phyloP scores from a whole-genome alignment of 64 coral and sea anemone genomes.

The Stylophora pistillata region DNA sequence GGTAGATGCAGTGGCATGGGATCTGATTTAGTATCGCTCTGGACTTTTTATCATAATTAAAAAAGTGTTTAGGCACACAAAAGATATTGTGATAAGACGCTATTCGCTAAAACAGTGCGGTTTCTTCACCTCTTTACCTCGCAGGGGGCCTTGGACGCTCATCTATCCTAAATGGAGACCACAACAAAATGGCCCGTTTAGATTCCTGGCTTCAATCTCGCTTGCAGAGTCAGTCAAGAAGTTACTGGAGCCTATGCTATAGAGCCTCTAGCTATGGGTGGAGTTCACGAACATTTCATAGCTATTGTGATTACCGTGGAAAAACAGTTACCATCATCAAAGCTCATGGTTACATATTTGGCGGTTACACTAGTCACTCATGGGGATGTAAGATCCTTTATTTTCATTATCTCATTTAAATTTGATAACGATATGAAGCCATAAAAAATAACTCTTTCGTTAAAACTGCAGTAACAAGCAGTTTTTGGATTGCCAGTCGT shows the following conservation, averaged over 20 bases:
- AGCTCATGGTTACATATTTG: slow-evolving; percentile 25
- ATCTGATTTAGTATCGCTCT: no score
- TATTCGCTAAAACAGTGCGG: no score
- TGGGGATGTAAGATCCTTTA: slow-evolving; percentile 6
- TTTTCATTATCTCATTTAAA: no score
- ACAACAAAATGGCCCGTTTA: background rate
- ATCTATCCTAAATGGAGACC: background rate
- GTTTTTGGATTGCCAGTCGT: no score
- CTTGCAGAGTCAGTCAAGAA: background rate
- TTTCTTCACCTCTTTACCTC: background rate
- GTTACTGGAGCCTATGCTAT: slow-evolving; percentile 35
- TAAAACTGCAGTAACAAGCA: no score
- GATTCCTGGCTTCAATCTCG: background rate
- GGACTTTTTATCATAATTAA: no score
- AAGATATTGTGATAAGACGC: no score
- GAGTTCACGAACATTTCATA: slow-evolving; percentile 14
- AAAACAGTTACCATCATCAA: slow-evolving; percentile 37
- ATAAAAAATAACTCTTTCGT: no score
- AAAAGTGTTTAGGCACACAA: no score
- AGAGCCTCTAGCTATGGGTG: slow-evolving; percentile 17
- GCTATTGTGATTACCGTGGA: background rate
- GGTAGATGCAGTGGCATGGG: no score
- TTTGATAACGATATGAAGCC: no score
- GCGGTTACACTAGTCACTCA: slow-evolving; percentile 22
- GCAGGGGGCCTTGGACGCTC: slow-evolving; percentile 27